These are phyloP conservation scores for Pachycephala philippinensis DNA, from an alignment of 2,113 vertebrate species.

Conservation along the genomic window DNA sequence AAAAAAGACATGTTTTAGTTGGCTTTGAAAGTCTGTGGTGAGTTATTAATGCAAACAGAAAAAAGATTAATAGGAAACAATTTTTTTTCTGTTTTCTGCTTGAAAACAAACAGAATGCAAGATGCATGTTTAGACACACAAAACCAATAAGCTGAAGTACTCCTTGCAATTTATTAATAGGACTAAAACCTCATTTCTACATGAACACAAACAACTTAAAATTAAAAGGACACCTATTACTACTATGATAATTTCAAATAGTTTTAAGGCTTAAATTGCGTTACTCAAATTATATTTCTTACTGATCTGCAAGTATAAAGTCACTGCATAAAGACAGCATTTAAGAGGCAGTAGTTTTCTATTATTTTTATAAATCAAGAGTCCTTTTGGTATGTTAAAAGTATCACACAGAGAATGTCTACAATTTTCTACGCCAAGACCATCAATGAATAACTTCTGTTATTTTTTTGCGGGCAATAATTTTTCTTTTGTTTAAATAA, in stretches of 20 bases:
- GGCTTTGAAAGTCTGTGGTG: neutral
- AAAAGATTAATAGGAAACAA: neutral
- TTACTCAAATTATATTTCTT: neutral
- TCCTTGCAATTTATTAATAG: neutral
- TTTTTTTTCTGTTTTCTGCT: neutral
- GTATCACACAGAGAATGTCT: neutral
- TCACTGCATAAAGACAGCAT: neutral
- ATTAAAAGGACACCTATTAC: neutral
- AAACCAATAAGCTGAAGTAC: neutral
- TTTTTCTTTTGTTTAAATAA: neutral
- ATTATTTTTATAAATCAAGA: neutral
- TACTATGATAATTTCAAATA: neutral
- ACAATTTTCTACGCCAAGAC: neutral
- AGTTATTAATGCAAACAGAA: neutral
- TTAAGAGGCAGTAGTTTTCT: neutral
- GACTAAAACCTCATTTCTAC: neutral
- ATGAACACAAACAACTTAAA: neutral
- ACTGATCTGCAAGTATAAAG: neutral
- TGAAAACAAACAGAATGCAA: neutral
- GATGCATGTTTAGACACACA: neutral
- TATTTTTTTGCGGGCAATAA: fast-evolving
- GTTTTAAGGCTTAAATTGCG: neutral
- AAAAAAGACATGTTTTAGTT: neutral
- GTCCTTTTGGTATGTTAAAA: neutral
- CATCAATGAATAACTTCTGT: neutral